phyloP scores from a whole-genome alignment of 2,113 vertebrate genomes.

The Pangasianodon gigas region DNA sequence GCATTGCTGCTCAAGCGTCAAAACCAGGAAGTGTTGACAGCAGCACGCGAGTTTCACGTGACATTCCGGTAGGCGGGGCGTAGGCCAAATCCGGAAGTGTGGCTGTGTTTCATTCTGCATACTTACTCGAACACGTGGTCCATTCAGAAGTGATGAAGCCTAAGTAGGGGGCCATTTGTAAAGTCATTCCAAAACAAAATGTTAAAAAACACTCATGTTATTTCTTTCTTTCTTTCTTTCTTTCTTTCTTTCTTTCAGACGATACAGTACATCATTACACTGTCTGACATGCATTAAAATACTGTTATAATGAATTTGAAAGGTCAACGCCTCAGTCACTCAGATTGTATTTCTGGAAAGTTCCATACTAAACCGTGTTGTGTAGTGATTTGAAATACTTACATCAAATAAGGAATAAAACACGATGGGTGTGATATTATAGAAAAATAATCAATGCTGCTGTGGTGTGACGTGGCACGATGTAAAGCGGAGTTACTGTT shows the following conservation, averaged over 20 bases:
- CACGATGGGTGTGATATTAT: not conserved
- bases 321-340: not conserved
- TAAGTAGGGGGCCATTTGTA: not conserved
- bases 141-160: not conserved
- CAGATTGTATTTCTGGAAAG: not conserved
- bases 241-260: not conserved
- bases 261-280: not conserved
- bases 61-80: not conserved
- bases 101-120: not conserved
- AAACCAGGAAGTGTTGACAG: not conserved
- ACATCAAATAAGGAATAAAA: not conserved
- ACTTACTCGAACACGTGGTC: not conserved
- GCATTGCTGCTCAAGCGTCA: not conserved
- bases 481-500: not conserved
- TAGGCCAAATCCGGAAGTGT: not conserved
- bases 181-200: not conserved
- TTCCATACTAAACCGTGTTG: not conserved
- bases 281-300: not conserved
- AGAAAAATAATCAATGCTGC: not conserved
- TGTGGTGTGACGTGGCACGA: not conserved
- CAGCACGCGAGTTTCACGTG: not conserved
- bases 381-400: not conserved
- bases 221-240: not conserved
- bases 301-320: not conserved
- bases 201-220: not conserved